Conservation (phyloP, 2,113 vertebrate genomes). For the Clarias macrocephalus region DNA sequence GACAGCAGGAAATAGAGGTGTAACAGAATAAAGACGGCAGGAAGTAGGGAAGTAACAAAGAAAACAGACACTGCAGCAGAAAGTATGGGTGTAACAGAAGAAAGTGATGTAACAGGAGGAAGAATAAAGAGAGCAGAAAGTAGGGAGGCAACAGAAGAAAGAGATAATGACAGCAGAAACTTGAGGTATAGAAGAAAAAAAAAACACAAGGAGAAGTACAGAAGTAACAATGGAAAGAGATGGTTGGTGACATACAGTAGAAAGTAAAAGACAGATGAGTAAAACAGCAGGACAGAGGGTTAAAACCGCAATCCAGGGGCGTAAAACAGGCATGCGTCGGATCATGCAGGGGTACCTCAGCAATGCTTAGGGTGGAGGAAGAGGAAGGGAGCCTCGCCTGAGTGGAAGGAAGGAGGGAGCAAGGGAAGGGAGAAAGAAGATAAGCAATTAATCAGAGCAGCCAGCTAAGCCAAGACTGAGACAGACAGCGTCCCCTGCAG, state of each 20-base stretch:
- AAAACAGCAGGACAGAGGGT: slow-evolving; percentile 76
- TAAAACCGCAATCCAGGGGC: slow-evolving; percentile 63
- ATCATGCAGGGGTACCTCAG: slow-evolving; percentile 98
- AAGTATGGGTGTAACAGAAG: background rate
- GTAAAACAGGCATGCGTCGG: slow-evolving; percentile 61
- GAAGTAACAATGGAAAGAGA: too few relatives aligned
- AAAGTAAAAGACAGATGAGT: background rate
- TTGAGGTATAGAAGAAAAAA: background rate
- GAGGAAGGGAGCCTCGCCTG: slow-evolving; percentile 99
- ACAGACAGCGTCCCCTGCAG: slow-evolving; percentile 64
- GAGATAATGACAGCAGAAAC: background rate
- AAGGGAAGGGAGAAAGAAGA: slow-evolving; percentile 59
- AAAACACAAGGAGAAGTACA: too few relatives aligned
- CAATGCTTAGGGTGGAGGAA: slow-evolving; percentile 99
- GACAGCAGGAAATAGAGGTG: background rate
- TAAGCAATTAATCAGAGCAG: slow-evolving; percentile 72
- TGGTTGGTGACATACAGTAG: background rate
- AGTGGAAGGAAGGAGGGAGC: slow-evolving; percentile 59
- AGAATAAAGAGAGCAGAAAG: background rate
- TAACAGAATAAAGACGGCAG: too few relatives aligned
- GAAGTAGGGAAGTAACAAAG: background rate
- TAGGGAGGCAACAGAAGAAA: background rate
- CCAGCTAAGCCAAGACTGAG: slow-evolving; percentile 61
- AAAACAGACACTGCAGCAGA: background rate
- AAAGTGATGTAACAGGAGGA: background rate